These are phyloP conservation scores for Drosophila emarginata DNA, from an alignment of 2,888 invertebrate species.

Conservation along the genomic window DNA sequence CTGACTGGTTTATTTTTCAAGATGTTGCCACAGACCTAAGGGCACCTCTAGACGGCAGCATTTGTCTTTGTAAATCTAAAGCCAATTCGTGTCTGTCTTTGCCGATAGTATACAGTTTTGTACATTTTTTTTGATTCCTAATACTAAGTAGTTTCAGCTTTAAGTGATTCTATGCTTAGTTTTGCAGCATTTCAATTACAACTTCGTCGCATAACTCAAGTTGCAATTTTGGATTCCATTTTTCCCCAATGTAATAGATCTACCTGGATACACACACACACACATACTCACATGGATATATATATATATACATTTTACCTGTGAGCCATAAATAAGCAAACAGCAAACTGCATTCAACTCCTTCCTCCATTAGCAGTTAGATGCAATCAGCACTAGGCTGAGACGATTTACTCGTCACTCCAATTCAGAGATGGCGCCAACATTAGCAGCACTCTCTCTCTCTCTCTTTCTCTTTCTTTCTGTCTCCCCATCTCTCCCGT, in stretches of 20 bases:
- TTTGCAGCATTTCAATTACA: conserved; percentile 14
- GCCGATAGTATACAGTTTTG: no score
- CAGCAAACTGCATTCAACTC: conserved; percentile 27
- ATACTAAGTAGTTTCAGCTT: conserved; percentile 33
- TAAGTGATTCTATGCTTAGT: background rate
- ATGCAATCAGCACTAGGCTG: conserved; percentile 43
- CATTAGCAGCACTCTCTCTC: background rate
- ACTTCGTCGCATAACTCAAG: conserved; percentile 39
- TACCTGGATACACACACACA: conserved; percentile 51
- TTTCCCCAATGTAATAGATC: conserved; percentile 52
- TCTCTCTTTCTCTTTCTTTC: background rate
- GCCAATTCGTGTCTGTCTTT: conserved; percentile 41
- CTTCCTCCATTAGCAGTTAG: conserved; percentile 17
- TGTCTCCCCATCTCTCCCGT: background rate
- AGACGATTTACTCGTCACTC: conserved; percentile 10
- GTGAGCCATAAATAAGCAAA: conserved; percentile 63
- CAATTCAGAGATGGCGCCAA: conserved; percentile 13
- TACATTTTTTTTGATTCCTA: no score
- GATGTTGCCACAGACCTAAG: conserved; percentile 23
- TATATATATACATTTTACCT: conserved; percentile 39
- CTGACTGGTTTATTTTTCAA: conserved; percentile 69
- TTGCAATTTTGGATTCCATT: conserved; percentile 52
- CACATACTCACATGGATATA: conserved; percentile 12
- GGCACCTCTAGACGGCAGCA: conserved; percentile 22
- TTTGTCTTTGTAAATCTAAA: conserved; percentile 52